Conservation (phyloP, 2,797 vertebrate genomes). For the Phaenicophaeus curvirostris region DNA sequence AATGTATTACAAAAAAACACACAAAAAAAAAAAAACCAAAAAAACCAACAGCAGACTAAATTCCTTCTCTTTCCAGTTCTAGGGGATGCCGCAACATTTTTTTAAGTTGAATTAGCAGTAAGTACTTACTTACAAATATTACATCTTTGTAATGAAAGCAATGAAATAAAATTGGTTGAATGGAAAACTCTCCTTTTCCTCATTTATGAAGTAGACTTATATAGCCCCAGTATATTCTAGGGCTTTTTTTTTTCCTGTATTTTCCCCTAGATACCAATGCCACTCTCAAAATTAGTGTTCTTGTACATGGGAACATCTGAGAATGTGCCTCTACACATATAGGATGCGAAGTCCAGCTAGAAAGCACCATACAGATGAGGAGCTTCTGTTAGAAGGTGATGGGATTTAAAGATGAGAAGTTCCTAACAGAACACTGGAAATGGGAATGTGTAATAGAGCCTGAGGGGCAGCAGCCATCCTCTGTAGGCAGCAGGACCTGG, state of each 20-base stretch:
- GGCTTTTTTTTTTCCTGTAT: not conserved
- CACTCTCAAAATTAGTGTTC: not conserved
- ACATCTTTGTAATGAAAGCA: too few relatives aligned
- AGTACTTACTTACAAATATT: not conserved
- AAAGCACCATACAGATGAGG: not conserved
- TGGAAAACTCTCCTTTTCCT: not conserved
- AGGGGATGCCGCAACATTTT: not conserved
- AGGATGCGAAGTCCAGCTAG: not conserved
- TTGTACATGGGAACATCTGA: not conserved
- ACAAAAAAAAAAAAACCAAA: too few relatives aligned
- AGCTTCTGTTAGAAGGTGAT: not conserved
- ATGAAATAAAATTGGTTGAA: not conserved
- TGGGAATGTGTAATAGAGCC: not conserved
- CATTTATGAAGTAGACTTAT: not conserved
- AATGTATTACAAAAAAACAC: too few relatives aligned
- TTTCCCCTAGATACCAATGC: not conserved
- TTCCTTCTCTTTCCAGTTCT: not conserved
- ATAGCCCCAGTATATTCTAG: not conserved
- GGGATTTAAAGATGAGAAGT: not conserved
- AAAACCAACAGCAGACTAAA: not conserved
- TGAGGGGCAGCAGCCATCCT: not conserved
- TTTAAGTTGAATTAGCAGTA: not conserved
- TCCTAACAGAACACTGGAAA: not conserved
- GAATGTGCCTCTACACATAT: not conserved
- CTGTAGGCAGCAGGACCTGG: accelerated